Conservation (phyloP, 1,140 invertebrate species). For the Piezodorus guildinii region DNA sequence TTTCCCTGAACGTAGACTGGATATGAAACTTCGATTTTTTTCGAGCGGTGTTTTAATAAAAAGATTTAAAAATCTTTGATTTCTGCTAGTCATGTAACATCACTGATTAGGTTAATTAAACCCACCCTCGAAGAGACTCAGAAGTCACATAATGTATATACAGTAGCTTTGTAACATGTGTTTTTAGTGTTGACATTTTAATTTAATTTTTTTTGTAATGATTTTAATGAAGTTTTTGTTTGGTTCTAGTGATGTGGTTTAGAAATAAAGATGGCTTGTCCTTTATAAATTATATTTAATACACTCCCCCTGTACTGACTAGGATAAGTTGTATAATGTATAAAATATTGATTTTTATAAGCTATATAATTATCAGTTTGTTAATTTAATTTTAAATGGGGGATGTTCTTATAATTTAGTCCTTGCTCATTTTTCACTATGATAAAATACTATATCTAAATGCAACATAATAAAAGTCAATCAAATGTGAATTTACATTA, state of each 20-base stretch:
- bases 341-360: conserved; percentile 8
- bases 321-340: conserved; percentile 18
- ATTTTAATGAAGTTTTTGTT: conserved; percentile 15
- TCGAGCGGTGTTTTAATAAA: background rate
- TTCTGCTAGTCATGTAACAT: conserved; percentile 5
- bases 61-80: background rate
- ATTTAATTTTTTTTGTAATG: conserved; percentile 2
- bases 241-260: conserved; percentile 17
- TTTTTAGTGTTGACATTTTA: conserved; percentile 10
- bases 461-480: conserved; percentile 16
- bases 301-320: conserved; percentile 18
- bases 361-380: conserved; percentile 14
- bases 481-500: conserved; percentile 15
- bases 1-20: conserved; percentile 9
- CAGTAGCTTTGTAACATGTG: background rate
- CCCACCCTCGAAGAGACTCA: background rate
- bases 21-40: background rate
- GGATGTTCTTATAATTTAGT: conserved; percentile 15
- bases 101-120: conserved; percentile 8
- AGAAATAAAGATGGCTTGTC: background rate
- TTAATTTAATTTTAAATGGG: conserved; percentile 18
- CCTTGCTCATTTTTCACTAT: conserved; percentile 16
- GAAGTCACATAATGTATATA: conserved; percentile 9
- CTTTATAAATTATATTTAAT: conserved; percentile 11
- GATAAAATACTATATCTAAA: background rate